These are phyloP conservation scores for Ctenoplectra terminalis DNA, from an alignment of 1,140 invertebrate species.

Conservation along the genomic window DNA sequence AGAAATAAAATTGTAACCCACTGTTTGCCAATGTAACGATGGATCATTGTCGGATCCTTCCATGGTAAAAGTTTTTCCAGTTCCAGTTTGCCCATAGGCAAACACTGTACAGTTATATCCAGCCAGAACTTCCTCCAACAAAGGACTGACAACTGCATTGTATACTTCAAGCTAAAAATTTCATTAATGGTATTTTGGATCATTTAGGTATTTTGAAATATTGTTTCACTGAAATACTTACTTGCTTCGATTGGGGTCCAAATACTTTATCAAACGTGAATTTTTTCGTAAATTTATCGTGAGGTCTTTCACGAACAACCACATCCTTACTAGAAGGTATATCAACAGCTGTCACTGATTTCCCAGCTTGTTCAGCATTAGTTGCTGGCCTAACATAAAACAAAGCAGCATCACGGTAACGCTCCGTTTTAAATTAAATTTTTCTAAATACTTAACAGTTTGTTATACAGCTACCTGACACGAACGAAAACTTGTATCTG, in stretches of 20 bases:
- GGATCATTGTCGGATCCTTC: constrained; percentile 89
- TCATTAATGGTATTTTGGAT: background rate
- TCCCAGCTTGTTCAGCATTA: constrained; percentile 87
- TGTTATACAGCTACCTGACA: constrained; percentile 86
- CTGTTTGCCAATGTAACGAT: constrained; percentile 78
- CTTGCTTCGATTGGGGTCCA: constrained; percentile 89
- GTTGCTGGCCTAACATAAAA: constrained; percentile 88
- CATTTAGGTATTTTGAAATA: no score
- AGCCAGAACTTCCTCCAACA: constrained; percentile 95
- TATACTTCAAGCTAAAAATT: constrained; percentile 92
- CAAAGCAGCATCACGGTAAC: constrained; percentile 14
- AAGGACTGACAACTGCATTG: constrained; percentile 92
- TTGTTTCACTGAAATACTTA: constrained; percentile 67
- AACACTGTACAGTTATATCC: constrained; percentile 99
- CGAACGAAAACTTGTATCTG: constrained; percentile 95
- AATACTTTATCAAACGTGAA: constrained; percentile 96
- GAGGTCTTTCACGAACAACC: constrained; percentile 87
- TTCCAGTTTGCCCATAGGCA: constrained; percentile 99
- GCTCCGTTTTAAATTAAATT: constrained; percentile 8
- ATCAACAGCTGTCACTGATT: constrained; percentile 88
- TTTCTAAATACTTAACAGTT: background rate
- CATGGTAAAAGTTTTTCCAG: constrained; percentile 99
- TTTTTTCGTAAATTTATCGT: constrained; percentile 89
- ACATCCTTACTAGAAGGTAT: constrained; percentile 88
- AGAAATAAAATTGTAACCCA: no score